Percentiles rank a stretch among this genome's conserved stretches.
These are phyloP conservation scores for Clupea harengus DNA, from an alignment of 2,113 vertebrate genomes.

Conservation along the genomic window DNA sequence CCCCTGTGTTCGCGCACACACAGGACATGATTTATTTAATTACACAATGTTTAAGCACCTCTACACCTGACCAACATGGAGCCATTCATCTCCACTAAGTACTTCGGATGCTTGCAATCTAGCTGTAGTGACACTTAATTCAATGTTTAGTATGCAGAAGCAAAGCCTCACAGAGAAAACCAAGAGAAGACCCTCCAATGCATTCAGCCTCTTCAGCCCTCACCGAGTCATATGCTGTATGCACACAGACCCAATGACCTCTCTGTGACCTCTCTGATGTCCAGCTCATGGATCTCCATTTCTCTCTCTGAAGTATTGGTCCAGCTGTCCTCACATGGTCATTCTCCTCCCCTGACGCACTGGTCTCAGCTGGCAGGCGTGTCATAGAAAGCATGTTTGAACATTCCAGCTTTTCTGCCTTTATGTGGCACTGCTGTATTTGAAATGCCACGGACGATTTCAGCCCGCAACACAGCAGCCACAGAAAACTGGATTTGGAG, in stretches of 20 bases:
- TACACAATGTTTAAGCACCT: conserved; percentile 23
- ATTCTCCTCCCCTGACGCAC: neutral
- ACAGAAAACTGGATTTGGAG: conserved; percentile 12
- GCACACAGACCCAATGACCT: neutral
- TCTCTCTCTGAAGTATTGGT: neutral
- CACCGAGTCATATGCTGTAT: neutral
- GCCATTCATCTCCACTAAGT: conserved; percentile 26
- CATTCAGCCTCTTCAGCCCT: neutral
- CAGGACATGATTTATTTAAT: conserved; percentile 37
- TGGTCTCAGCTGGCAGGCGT: neutral
- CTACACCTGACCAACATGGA: conserved; percentile 36
- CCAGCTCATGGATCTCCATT: neutral
- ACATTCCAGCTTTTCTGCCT: neutral
- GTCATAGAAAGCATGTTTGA: neutral
- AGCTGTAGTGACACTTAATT: neutral
- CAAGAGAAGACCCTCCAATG: neutral
- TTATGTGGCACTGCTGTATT: neutral
- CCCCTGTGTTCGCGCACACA: conserved; percentile 35
- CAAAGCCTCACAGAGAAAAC: neutral
- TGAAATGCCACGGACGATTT: neutral
- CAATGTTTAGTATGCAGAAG: neutral
- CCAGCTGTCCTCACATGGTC: neutral
- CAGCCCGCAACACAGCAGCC: neutral
- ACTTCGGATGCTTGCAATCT: neutral
- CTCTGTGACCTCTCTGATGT: neutral